Conservation (phyloP, 2,888 invertebrate genomes). For the Caenorhabditis sp. region DNA sequence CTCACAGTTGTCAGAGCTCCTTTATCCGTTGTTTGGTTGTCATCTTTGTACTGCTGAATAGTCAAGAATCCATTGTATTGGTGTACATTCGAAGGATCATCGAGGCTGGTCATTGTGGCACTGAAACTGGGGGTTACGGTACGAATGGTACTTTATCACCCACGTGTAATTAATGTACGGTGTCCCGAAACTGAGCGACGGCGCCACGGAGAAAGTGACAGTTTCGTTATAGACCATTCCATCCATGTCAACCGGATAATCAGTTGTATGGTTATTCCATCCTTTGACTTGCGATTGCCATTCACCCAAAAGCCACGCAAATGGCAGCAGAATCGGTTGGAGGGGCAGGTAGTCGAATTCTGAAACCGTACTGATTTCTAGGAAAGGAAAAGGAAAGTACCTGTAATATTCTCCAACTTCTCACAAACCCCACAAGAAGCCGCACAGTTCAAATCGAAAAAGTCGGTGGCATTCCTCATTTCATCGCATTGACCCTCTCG, state of each 20-base stretch:
- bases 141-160: slow-evolving; percentile 13
- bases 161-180: slow-evolving; percentile 68
- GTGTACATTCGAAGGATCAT: slow-evolving; percentile 59
- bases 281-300: slow-evolving; percentile 64
- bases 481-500: slow-evolving; percentile 68
- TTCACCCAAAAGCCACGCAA: slow-evolving; percentile 66
- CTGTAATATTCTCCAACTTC: slow-evolving; percentile 10
- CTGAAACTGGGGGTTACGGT: slow-evolving; percentile 20
- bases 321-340: slow-evolving; percentile 65
- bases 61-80: slow-evolving; percentile 64
- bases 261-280: slow-evolving; percentile 60
- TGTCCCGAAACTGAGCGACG: slow-evolving; percentile 66
- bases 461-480: slow-evolving; percentile 60
- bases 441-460: slow-evolving; percentile 70
- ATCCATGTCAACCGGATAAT: slow-evolving; percentile 64
- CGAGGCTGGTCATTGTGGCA: slow-evolving; percentile 47
- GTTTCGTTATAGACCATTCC: slow-evolving; percentile 63
- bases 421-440: slow-evolving; percentile 63
- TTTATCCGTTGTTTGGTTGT: slow-evolving; percentile 30
- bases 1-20: slow-evolving; percentile 62
- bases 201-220: slow-evolving; percentile 61
- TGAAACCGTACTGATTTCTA: slow-evolving; percentile 4
- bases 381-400: slow-evolving; percentile 2
- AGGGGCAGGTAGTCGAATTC: slow-evolving; percentile 59
- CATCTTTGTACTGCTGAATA: slow-evolving; percentile 64